Conservation (phyloP, 2,797 vertebrate species). For the Mastacembelus armatus region DNA sequence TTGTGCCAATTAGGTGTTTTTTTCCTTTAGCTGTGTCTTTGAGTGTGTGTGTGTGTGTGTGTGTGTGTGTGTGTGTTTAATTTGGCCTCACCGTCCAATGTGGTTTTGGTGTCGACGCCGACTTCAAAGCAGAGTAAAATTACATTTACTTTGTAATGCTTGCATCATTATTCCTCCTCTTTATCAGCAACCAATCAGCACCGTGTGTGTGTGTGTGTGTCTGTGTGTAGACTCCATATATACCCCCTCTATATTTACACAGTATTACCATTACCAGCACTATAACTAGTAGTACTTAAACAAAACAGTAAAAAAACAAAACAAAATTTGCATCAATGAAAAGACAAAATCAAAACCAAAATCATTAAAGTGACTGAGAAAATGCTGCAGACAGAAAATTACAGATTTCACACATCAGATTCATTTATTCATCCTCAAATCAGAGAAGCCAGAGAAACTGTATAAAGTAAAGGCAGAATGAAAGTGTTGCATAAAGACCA, state of each 20-base stretch:
- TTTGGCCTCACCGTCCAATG: constrained; percentile 53
- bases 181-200: constrained; percentile 69
- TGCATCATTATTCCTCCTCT: constrained; percentile 81
- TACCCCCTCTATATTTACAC: constrained; percentile 5
- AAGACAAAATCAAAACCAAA: no score
- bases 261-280: background rate
- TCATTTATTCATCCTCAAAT: no score
- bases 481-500: no score
- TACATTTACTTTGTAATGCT: constrained; percentile 83
- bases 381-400: no score
- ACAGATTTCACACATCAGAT: no score
- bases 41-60: constrained; percentile 24
- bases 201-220: constrained; percentile 20
- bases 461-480: no score
- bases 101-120: constrained; percentile 51
- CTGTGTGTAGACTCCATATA: constrained; percentile 5
- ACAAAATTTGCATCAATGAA: no score
- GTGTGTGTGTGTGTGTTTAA: constrained; percentile 58
- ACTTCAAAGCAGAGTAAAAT: constrained; percentile 84
- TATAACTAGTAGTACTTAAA: background rate
- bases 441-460: no score
- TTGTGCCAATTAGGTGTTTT: constrained; percentile 66
- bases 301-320: no score
- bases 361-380: no score
- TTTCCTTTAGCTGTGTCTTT: constrained; percentile 20